Conservation (phyloP, 1,140 invertebrate genomes). For the Megalonaias nervosa region DNA sequence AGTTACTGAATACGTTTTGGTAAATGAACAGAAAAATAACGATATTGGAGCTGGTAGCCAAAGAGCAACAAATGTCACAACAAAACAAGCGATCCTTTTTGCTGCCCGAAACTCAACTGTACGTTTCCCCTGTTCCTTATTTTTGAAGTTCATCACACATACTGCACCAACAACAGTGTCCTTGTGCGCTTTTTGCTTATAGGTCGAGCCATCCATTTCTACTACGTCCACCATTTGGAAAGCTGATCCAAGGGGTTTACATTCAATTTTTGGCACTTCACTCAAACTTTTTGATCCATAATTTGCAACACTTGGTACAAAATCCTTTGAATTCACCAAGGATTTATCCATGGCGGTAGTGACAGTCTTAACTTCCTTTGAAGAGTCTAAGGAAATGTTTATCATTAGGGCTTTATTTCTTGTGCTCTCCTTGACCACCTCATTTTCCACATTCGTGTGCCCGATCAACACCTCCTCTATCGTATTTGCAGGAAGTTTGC, state of each 20-base stretch:
- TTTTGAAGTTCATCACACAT: constrained; percentile 45
- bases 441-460: not conserved
- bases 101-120: constrained; percentile 45
- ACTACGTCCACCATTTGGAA: constrained; percentile 22
- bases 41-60: constrained; percentile 45
- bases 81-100: constrained; percentile 40
- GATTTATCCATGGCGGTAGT: not conserved
- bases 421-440: not conserved
- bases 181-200: constrained; percentile 23
- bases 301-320: not conserved
- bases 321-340: not conserved
- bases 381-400: not conserved
- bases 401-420: not conserved
- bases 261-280: not conserved
- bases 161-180: constrained; percentile 35
- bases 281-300: not conserved
- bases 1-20: not conserved
- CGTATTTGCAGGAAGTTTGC: not conserved
- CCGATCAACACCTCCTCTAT: not conserved
- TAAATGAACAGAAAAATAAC: constrained; percentile 14
- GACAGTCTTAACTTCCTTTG: not conserved
- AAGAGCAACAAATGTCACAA: constrained; percentile 38
- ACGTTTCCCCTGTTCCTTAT: constrained; percentile 38
- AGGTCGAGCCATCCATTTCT: constrained; percentile 45
- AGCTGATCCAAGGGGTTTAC: not conserved